Percentiles rank a stretch among this genome's conserved stretches.
phyloP scores from a whole-genome alignment of 2,113 vertebrate genomes.

The Piaya cayana region DNA sequence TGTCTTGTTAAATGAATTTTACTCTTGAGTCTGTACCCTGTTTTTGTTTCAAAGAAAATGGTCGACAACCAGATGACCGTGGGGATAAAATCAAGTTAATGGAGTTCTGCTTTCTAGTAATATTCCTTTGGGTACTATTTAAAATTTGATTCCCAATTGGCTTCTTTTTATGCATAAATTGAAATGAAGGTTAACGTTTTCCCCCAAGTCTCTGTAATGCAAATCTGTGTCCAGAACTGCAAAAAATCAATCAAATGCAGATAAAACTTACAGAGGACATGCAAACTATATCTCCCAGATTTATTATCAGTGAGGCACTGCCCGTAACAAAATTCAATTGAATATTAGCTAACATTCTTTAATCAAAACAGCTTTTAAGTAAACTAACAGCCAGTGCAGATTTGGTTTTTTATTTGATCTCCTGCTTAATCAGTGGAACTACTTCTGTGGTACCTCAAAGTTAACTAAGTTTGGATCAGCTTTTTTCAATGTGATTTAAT shows the following conservation, averaged over 20 bases:
- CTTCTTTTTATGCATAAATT: background rate
- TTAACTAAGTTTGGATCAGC: background rate
- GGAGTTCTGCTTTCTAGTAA: background rate
- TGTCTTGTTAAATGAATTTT: background rate
- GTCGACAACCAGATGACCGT: background rate
- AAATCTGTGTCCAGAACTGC: background rate
- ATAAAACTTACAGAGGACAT: background rate
- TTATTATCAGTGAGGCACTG: background rate
- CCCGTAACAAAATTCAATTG: background rate
- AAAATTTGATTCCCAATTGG: accelerated
- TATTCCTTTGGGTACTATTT: background rate
- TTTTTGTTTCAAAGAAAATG: background rate
- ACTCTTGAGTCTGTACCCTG: background rate
- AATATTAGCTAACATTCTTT: background rate
- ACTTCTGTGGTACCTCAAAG: background rate
- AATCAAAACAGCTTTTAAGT: slow-evolving; percentile 17
- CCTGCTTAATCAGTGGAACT: slow-evolving; percentile 12
- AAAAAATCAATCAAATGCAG: background rate
- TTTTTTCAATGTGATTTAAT: slow-evolving; percentile 7
- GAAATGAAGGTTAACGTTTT: background rate
- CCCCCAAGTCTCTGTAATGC: background rate
- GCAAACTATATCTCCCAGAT: background rate
- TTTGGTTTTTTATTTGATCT: background rate
- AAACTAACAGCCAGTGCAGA: background rate
- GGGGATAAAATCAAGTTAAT: background rate